phyloP scores from a whole-genome alignment of 2,888 invertebrate species.

The Apomyelois bistriatella region DNA sequence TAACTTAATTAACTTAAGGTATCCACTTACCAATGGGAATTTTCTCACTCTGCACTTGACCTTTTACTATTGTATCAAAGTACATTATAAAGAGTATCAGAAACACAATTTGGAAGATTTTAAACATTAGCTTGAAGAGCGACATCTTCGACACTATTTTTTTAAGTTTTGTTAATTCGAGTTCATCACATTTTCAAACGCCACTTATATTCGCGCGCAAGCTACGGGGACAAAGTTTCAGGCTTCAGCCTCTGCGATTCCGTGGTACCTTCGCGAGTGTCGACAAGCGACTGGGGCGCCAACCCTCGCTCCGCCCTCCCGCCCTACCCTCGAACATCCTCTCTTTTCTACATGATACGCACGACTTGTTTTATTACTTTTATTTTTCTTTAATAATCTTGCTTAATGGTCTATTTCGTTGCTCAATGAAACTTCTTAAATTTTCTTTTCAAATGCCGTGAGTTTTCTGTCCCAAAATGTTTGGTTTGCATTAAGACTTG shows the following conservation, averaged over 20 bases:
- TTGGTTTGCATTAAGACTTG: slow-evolving; percentile 24
- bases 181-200: slow-evolving; percentile 37
- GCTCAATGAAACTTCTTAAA: slow-evolving; percentile 59
- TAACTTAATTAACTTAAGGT: slow-evolving; percentile 12
- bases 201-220: slow-evolving; percentile 25
- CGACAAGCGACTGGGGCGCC: slow-evolving; percentile 50
- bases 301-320: slow-evolving; percentile 42
- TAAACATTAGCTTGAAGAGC: slow-evolving; percentile 37
- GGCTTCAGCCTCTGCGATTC: slow-evolving; percentile 10
- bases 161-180: slow-evolving; percentile 9
- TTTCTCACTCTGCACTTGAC: slow-evolving; percentile 36
- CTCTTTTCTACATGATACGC: slow-evolving; percentile 54
- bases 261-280: slow-evolving; percentile 32
- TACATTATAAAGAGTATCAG: slow-evolving; percentile 41
- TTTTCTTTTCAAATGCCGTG: slow-evolving; percentile 46
- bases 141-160: slow-evolving; percentile 30
- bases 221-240: slow-evolving; percentile 33
- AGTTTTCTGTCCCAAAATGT: slow-evolving; percentile 32
- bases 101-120: slow-evolving; percentile 41
- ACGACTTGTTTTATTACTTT: slow-evolving; percentile 72
- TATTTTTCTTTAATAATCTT: slow-evolving; percentile 75
- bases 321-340: slow-evolving; percentile 45
- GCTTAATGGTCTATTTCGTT: slow-evolving; percentile 68
- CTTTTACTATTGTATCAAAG: slow-evolving; percentile 37
- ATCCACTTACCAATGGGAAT: slow-evolving; percentile 52